Base-by-base conservation (phyloP, 35 echinoderm and acorn worm species). In the Heliocidaris tuberculata region DNA sequence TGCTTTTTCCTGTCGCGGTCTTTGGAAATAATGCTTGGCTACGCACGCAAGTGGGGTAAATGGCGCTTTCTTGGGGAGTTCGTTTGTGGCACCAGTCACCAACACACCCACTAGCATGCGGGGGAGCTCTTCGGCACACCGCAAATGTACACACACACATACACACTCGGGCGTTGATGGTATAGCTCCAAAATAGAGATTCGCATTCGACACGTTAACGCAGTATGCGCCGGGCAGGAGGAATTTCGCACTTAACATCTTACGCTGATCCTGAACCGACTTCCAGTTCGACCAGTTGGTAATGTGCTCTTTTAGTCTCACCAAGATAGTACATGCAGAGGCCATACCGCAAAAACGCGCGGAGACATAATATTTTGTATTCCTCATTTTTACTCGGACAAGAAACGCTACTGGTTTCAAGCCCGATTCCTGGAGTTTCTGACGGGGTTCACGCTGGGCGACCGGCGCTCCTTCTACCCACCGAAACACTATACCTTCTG, bases 171-270 rank as follows among this genome's bases (percentile, higher is more conserved):
- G 65, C 21, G 65, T 7, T 19, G 27, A 8, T 24, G 65, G 27
- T 8, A 24, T 24, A 78, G 65, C 65, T 7, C n/a, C 65, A 24
- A 78, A 71, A 78, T n/a, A 78, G 65, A 78, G 65, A 78, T 78
- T 24, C 4, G 65, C 17, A 78, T n/a, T n/a, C 7, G 65, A 78
- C 21, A 78, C 65, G 27, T 78, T n/a, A 78, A 71, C 19, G n/a
- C 65, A 78, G 65, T 78, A 24, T 78, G 65, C 59, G 59, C 65
- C 21, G 27, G 65, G 59, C 65, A 78, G 27, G 65, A 78, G 65
- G 65, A 78, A 78, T 78, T 78, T n/a, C 65, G 65, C 65, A 78
- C 65, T 78, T 78, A 78, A 78, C 21, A 78, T 78, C 65, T 78
- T 78, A n/a, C 21, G 65, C 24, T 8, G 27, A 78, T 78, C 65